Conservation (phyloP, 2,888 invertebrate genomes). For the Agrochola lota region DNA sequence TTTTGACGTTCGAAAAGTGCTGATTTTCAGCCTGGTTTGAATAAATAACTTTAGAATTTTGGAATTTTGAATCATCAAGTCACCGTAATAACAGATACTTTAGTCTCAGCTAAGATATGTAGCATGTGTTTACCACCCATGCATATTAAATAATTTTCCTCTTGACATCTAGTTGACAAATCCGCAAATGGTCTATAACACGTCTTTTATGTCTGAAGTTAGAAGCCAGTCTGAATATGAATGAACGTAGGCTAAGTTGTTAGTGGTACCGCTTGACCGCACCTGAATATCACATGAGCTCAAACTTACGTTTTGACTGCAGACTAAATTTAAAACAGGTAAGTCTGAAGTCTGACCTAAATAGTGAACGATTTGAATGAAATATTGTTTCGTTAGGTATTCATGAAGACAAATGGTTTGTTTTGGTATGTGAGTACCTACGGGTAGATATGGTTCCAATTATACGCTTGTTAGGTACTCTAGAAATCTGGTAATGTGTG, state of each 20-base stretch:
- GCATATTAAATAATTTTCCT: conserved; percentile 18
- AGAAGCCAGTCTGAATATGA: conserved; percentile 64
- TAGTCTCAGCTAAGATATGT: neutral
- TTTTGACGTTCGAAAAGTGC: too few species aligned
- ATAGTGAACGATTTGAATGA: conserved; percentile 40
- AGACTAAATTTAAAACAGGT: conserved; percentile 63
- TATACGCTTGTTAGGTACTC: conserved; percentile 11
- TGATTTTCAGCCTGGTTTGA: too few species aligned
- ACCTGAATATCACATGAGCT: conserved; percentile 71
- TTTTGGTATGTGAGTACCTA: neutral
- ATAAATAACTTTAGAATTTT: too few species aligned
- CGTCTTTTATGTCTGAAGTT: conserved; percentile 64
- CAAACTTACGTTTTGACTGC: conserved; percentile 61
- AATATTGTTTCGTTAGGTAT: conserved; percentile 44
- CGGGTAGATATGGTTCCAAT: conserved; percentile 7
- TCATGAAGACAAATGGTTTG: conserved; percentile 30
- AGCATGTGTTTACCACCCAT: neutral
- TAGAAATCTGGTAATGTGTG: neutral
- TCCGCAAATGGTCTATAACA: conserved; percentile 43
- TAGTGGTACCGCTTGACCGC: conserved; percentile 68
- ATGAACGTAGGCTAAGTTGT: conserved; percentile 65
- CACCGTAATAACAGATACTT: neutral
- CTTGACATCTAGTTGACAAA: conserved; percentile 41
- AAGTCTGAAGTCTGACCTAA: conserved; percentile 37
- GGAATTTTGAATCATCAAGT: too few species aligned